phyloP scores from a whole-genome alignment of 2,888 invertebrate species.

The Phalera bucephala region DNA sequence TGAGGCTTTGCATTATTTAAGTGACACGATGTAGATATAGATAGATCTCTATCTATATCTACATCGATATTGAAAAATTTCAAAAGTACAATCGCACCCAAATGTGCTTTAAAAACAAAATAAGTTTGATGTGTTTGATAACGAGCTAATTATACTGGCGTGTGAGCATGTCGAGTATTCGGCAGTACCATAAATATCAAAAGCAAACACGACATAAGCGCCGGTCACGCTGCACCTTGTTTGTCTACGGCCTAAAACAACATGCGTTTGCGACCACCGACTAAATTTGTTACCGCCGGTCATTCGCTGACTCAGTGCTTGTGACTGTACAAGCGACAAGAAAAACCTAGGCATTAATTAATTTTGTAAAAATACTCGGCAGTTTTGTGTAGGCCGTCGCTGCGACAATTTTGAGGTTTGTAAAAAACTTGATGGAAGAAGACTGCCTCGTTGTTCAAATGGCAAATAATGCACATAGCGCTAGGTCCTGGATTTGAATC shows the following conservation, averaged over 20 bases:
- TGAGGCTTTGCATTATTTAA: too few species aligned
- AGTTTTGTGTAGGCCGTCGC: too few species aligned
- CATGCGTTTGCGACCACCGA: constrained; percentile 74
- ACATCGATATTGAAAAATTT: neutral
- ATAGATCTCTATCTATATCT: too few species aligned
- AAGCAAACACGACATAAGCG: constrained; percentile 76
- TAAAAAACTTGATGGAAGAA: too few species aligned
- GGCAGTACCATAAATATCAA: constrained; percentile 75
- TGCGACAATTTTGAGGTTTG: too few species aligned
- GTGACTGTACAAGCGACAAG: constrained; percentile 40
- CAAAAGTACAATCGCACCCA: constrained; percentile 19
- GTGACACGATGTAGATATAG: too few species aligned
- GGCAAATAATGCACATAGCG: too few species aligned
- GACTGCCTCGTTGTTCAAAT: too few species aligned
- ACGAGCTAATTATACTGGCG: constrained; percentile 78
- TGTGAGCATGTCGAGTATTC: constrained; percentile 57
- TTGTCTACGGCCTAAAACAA: constrained; percentile 80
- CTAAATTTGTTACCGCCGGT: constrained; percentile 73
- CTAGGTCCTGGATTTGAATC: too few species aligned
- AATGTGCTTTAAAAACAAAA: constrained; percentile 29
- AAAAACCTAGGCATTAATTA: constrained; percentile 22
- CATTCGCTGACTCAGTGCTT: constrained; percentile 74
- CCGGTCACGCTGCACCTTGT: constrained; percentile 77
- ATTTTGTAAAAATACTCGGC: neutral
- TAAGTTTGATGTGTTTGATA: constrained; percentile 63